These are phyloP conservation scores for Polypterus senegalus DNA, from an alignment of 2,113 vertebrate genomes.

Conservation along the genomic window DNA sequence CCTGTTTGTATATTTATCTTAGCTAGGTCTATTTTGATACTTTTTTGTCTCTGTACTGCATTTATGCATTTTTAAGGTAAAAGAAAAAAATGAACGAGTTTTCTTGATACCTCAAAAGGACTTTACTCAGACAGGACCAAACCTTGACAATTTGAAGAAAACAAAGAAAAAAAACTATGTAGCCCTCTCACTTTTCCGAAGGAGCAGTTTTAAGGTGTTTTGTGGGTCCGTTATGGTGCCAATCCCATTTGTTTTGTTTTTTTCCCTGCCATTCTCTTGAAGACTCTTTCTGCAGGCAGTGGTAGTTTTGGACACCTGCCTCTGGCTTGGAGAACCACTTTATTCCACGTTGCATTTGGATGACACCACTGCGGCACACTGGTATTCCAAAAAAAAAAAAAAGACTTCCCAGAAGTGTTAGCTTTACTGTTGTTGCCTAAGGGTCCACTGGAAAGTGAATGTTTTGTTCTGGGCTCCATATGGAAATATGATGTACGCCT, in stretches of 20 bases:
- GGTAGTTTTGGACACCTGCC: slow-evolving; percentile 16
- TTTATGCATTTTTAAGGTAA: slow-evolving; percentile 70
- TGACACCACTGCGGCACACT: no score
- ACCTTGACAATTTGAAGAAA: slow-evolving; percentile 44
- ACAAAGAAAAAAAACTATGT: slow-evolving; percentile 42
- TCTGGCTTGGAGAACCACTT: not conserved
- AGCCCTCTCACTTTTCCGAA: slow-evolving; percentile 57
- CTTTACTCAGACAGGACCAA: slow-evolving; percentile 65
- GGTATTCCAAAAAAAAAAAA: no score
- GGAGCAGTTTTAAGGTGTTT: slow-evolving; percentile 41
- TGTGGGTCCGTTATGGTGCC: slow-evolving; percentile 52
- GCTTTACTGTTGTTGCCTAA: no score
- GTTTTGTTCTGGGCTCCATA: no score
- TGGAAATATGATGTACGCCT: no score
- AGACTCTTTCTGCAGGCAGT: slow-evolving; percentile 33
- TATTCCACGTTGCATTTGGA: not conserved
- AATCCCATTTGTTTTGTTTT: slow-evolving; percentile 17
- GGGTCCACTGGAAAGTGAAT: no score
- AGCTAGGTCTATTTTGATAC: slow-evolving; percentile 77
- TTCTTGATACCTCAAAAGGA: slow-evolving; percentile 69
- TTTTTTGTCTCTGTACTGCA: slow-evolving; percentile 65
- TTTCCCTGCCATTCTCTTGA: slow-evolving; percentile 41
- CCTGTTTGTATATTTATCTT: slow-evolving; percentile 79
- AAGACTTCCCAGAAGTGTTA: no score
- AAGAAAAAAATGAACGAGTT: slow-evolving; percentile 50